Evolutionary conservation across 2,888 invertebrate genomes (phyloP).

Genomic region (Sclerodermus sp.): DNA sequence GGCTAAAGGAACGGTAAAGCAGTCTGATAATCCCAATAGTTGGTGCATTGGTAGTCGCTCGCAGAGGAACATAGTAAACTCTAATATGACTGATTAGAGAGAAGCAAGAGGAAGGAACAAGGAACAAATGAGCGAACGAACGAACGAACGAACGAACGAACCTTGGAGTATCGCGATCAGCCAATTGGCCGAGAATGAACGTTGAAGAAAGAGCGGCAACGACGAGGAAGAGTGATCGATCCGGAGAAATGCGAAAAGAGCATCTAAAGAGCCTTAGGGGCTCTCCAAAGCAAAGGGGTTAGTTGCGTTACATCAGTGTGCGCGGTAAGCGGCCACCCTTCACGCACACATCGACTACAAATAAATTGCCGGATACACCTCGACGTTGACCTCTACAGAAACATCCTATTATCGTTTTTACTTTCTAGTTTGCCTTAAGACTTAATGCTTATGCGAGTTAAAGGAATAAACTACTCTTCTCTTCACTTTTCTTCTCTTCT

Average conservation of each 20-base stretch:
- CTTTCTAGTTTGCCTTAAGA: no score
- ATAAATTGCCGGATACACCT: constrained; percentile 16
- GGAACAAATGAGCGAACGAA: constrained; percentile 45
- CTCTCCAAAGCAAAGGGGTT: constrained; percentile 34
- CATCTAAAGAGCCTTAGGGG: constrained; percentile 39
- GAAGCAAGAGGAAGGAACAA: no score
- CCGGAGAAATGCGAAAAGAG: constrained; percentile 38
- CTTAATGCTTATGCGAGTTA: no score
- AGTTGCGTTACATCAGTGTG: constrained; percentile 20
- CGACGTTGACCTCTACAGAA: constrained; percentile 7
- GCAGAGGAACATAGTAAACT: no score
- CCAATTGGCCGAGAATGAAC: constrained; percentile 25
- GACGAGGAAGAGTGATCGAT: constrained; percentile 33
- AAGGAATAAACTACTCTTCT: no score
- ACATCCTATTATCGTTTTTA: constrained; percentile 30
- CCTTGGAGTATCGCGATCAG: constrained; percentile 46
- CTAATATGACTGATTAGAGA: no score
- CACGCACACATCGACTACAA: constrained; percentile 3
- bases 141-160: constrained; percentile 42
- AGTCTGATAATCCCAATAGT: no score
- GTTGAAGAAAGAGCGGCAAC: constrained; percentile 17
- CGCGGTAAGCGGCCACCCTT: background rate
- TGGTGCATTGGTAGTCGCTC: no score
- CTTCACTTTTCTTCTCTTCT: no score
- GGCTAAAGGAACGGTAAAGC: no score